phyloP scores from a whole-genome alignment of 2,888 invertebrate species.

The Pyrrhosoma nymphula region DNA sequence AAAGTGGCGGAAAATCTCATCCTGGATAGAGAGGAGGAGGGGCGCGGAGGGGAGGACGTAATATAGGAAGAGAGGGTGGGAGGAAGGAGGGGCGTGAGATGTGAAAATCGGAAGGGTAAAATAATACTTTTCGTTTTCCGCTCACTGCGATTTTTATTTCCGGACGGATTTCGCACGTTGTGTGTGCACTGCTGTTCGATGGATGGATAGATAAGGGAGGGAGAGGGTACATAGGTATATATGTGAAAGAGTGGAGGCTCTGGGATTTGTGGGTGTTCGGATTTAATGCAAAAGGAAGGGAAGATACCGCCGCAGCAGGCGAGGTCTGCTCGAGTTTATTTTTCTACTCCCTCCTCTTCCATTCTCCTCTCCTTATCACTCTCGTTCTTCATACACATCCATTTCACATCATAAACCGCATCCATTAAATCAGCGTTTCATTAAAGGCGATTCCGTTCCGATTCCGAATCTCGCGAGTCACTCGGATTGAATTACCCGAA shows the following conservation, averaged over 20 bases:
- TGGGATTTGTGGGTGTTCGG: not conserved
- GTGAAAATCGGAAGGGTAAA: not conserved
- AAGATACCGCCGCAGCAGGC: not conserved
- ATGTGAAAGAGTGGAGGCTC: not conserved
- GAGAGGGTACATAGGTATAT: not conserved
- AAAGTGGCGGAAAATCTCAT: not conserved
- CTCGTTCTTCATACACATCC: not conserved
- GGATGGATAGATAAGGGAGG: not conserved
- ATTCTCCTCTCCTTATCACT: not conserved
- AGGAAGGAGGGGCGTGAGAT: not conserved
- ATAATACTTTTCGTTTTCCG: slow-evolving; percentile 6
- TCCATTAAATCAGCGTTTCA: slow-evolving; percentile 11
- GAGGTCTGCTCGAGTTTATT: not conserved
- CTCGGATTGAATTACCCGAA: not conserved
- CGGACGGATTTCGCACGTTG: not conserved
- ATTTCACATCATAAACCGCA: slow-evolving; percentile 8
- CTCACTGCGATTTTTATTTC: not conserved
- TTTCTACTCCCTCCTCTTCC: not conserved
- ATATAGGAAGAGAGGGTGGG: no score
- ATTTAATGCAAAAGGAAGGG: not conserved
- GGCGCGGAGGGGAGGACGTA: not conserved
- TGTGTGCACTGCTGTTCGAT: not conserved
- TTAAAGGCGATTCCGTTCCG: not conserved
- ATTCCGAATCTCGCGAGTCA: not conserved
- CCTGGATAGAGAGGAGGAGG: not conserved